Evolutionary conservation across 2,888 invertebrate species (phyloP).

Genomic region (Scaeva pyrastri): DNA sequence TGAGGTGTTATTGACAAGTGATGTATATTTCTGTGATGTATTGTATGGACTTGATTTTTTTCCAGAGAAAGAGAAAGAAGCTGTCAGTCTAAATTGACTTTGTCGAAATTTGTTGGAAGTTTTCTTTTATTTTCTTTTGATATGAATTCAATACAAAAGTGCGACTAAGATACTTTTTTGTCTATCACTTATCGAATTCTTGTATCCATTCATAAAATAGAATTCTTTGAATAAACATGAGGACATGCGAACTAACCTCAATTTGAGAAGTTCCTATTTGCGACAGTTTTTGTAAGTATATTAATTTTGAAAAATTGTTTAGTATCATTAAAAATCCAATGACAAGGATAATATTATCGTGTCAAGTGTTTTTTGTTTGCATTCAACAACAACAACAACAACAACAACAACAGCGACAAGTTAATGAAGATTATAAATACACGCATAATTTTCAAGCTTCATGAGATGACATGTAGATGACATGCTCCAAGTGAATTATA

Average conservation of each 20-base stretch:
- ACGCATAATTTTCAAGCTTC: conserved; percentile 5
- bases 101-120: background rate
- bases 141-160: background rate
- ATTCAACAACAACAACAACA: background rate
- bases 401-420: background rate
- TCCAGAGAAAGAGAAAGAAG: background rate
- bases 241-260: background rate
- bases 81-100: background rate
- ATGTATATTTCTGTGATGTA: background rate
- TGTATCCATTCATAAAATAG: background rate
- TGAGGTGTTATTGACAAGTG: background rate
- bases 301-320: background rate
- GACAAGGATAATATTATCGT: background rate
- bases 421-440: background rate
- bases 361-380: background rate
- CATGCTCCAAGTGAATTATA: background rate
- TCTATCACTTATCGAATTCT: background rate
- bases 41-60: background rate
- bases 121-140: background rate
- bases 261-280: background rate
- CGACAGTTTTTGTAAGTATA: background rate
- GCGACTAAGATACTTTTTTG: background rate
- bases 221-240: background rate
- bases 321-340: background rate
- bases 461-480: background rate